Percentiles rank a stretch among this genome's conserved stretches.
Evolutionary conservation across 2,113 vertebrate genomes (phyloP).

Genomic region (Motacilla alba): DNA sequence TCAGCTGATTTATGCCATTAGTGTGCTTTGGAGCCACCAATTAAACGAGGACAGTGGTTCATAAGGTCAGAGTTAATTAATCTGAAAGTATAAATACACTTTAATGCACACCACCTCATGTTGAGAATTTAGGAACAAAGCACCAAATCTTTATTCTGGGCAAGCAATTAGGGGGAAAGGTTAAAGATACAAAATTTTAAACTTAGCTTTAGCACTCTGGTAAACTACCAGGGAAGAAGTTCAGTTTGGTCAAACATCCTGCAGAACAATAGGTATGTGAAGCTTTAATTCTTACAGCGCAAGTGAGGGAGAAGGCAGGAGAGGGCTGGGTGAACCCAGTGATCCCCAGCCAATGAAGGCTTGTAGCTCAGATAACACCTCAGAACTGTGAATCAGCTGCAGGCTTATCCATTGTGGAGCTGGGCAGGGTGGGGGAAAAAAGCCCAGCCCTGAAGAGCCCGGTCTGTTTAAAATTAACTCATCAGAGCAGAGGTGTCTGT

Average conservation of each 20-base stretch:
- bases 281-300: conserved; percentile 66
- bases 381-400: conserved; percentile 43
- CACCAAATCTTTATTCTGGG: conserved; percentile 48
- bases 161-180: conserved; percentile 55
- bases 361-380: conserved; percentile 66
- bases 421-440: not conserved
- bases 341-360: conserved; percentile 66
- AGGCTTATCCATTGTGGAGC: conserved; percentile 1
- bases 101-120: conserved; percentile 77
- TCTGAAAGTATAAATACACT: conserved; percentile 71
- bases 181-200: conserved; percentile 39
- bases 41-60: conserved; percentile 86
- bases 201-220: not conserved
- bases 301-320: conserved; percentile 49
- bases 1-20: conserved; percentile 86
- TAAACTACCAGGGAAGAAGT: conserved; percentile 27
- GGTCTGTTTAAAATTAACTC: not conserved
- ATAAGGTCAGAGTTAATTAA: conserved; percentile 86
- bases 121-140: conserved; percentile 67
- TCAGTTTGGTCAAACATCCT: conserved; percentile 46
- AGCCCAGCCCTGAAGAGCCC: not conserved
- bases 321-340: conserved; percentile 38
- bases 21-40: conserved; percentile 80
- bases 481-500: not conserved
- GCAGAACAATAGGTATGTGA: conserved; percentile 42